Percentiles rank a stretch among this genome's conserved stretches.
Conservation (phyloP, 1,140 invertebrate species). For the Drosophila nannoptera region DNA sequence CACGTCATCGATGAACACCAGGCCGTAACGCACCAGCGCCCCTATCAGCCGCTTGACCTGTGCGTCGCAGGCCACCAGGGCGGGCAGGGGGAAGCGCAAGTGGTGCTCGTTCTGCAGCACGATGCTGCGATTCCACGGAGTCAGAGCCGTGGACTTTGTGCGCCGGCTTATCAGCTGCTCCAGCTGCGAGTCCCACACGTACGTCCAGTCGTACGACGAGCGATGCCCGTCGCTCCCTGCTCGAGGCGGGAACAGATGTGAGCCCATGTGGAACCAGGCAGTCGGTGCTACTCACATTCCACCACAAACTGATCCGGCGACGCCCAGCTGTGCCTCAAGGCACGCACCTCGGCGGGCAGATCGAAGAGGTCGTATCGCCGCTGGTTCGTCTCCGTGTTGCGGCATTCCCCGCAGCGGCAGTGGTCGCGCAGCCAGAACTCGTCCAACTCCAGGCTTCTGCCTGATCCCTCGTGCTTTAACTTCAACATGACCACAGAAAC, state of each 20-base stretch:
- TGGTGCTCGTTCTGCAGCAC: slow-evolving; percentile 54
- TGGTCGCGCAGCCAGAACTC: slow-evolving; percentile 74
- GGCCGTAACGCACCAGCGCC: slow-evolving; percentile 65
- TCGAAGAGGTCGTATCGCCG: slow-evolving; percentile 69
- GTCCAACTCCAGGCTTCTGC: slow-evolving; percentile 44
- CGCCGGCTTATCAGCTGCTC: slow-evolving; percentile 49
- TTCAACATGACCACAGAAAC: slow-evolving; percentile 27
- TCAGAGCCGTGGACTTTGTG: slow-evolving; percentile 45
- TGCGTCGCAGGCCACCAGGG: slow-evolving; percentile 47
- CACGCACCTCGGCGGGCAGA: slow-evolving; percentile 51
- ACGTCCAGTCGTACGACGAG: slow-evolving; percentile 61
- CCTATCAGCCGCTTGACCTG: slow-evolving; percentile 48
- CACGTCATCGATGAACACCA: slow-evolving; percentile 74
- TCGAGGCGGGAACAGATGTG: neutral
- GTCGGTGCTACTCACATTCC: slow-evolving; percentile 38
- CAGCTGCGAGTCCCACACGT: slow-evolving; percentile 56
- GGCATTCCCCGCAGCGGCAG: slow-evolving; percentile 66
- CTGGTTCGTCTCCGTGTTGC: slow-evolving; percentile 67
- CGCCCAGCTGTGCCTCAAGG: slow-evolving; percentile 18
- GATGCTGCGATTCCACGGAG: slow-evolving; percentile 62
- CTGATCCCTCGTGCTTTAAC: slow-evolving; percentile 39
- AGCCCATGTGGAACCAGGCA: neutral
- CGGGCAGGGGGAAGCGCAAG: slow-evolving; percentile 46
- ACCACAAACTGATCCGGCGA: slow-evolving; percentile 18
- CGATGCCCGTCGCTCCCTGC: slow-evolving; percentile 71